Evolutionary conservation across 2,888 invertebrate genomes (phyloP), one percentile per base, ranked within the genome.

Genomic region (Octonoba sinensis): DNA sequence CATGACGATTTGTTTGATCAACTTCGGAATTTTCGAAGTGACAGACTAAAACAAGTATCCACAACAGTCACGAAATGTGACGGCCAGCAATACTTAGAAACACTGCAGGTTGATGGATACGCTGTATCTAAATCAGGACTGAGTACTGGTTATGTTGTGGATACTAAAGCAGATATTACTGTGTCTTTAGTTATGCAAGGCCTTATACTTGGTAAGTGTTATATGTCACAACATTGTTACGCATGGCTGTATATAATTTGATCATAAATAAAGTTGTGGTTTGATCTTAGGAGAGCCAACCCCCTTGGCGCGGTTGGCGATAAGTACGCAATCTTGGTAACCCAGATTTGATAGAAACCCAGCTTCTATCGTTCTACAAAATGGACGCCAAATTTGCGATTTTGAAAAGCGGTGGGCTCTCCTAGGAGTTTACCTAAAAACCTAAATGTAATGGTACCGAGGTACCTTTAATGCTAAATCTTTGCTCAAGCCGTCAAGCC

Each of bases 71-170:
- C 81, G 27, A n/a, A 49, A 13, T 57, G 44, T 15, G 70, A 75
- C 65, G 81, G 81, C 24, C 57, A 59, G 16, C 64, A 74, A 27
- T 82, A 47, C 51, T 49, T 59, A 13, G 81, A 82, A 70, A 75
- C 69, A 15, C 51, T 74, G 22, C 24, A 69, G 49, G 65, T 59
- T 44, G 47, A 46, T 49, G 65, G 65, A 12, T 70, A 70, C n/a
- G 4, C 49, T 20, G 8, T 82, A 36, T 15, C 36, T n/a, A 69
- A 70, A 27, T 71, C 70, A 13, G 74, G 65, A 8, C 6, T 51
- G 6, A 36, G 64, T n/a, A 24, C 56, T 16, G 81, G 81, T n/a
- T 82, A 70, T 75, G 70, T 82, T 36, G 59, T 82, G n/a, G 81
- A 82, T 36, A 75, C 49, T 20, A 49, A 57, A 51, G 69, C 59